Conservation (phyloP, 2,888 invertebrate species). For the Pachymerium ferrugineum region DNA sequence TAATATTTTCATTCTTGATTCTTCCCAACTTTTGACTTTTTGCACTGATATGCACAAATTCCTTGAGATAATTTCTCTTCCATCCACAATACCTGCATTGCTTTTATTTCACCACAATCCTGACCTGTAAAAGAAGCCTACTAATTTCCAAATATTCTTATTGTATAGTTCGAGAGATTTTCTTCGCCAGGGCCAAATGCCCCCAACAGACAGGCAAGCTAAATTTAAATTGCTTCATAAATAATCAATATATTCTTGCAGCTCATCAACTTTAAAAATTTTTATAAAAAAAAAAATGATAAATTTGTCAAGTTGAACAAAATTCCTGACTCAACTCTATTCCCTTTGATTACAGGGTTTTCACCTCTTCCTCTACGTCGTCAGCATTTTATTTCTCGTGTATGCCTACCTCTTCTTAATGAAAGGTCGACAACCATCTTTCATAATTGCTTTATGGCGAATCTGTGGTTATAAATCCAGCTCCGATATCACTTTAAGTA, state of each 20-base stretch:
- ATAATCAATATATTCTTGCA: neutral
- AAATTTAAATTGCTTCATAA: neutral
- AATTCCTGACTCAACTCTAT: neutral
- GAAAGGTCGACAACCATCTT: conserved; percentile 32
- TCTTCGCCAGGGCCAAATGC: neutral
- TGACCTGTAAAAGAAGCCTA: too few relatives aligned
- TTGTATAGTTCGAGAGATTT: neutral
- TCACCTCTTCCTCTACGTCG: conserved; percentile 41
- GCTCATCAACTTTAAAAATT: neutral
- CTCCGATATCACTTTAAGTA: neutral
- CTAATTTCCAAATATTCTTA: neutral
- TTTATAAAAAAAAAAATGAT: neutral
- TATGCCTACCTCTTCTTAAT: conserved; percentile 41
- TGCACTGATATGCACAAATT: too few relatives aligned
- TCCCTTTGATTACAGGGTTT: conserved; percentile 38
- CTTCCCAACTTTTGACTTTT: too few relatives aligned
- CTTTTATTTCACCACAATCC: too few relatives aligned
- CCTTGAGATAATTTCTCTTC: neutral
- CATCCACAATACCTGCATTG: neutral
- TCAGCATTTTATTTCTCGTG: conserved; percentile 42
- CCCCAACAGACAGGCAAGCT: neutral
- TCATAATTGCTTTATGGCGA: neutral
- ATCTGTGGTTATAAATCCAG: neutral
- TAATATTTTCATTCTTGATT: too few relatives aligned
- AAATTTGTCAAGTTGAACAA: neutral